Base-by-base conservation (phyloP, 2,797 vertebrate genomes). In the Sciurus vulgaris region DNA sequence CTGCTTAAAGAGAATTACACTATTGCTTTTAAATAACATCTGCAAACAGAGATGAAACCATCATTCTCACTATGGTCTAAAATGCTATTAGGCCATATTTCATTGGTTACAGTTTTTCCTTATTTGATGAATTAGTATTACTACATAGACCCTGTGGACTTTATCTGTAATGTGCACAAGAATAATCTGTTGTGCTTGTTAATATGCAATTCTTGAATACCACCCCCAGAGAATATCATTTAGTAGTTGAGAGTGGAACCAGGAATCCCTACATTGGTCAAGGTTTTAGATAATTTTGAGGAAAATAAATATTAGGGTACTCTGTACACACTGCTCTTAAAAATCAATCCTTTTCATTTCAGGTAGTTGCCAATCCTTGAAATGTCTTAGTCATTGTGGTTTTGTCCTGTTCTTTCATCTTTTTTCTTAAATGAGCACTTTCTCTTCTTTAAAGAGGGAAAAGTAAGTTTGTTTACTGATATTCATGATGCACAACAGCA, bases 121-220 rank as follows among this genome's bases (percentile, higher is more conserved):
- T 92, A 90, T 93, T 93, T 97, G 89, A 96, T 95, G 89, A 95
- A 93, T 97, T 94, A 74, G 33, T 90, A 74, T 89, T 89, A 69
- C 63, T 89, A 47, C 59, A 65, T 28, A 86, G 79, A 93, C 73
- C 76, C 89, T 84, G 83, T 85, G 92, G 93, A 95, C 73, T 96
- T 93, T 81, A 82, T 70, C 87, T 59, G 82, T 93, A 86, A 88
- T 33, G 93, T 90, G 73, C 83, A 87, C 13, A 30, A 86, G 94
- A 78, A 77, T 87, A 89, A 93, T 96, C 56, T 91, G 83, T 63
- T 89, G 61, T 59, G 44, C 86, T 94, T 78, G 18, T 89, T 97
- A 94, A 97, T 76, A 95, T 91, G 77, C 28, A 33, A 67, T 94
- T 96, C 54, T 41, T 59, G 49, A 96, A 85, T 94, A 63, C 14